Conservation (phyloP, 2,888 invertebrate species). For the Mythimna lalbum region DNA sequence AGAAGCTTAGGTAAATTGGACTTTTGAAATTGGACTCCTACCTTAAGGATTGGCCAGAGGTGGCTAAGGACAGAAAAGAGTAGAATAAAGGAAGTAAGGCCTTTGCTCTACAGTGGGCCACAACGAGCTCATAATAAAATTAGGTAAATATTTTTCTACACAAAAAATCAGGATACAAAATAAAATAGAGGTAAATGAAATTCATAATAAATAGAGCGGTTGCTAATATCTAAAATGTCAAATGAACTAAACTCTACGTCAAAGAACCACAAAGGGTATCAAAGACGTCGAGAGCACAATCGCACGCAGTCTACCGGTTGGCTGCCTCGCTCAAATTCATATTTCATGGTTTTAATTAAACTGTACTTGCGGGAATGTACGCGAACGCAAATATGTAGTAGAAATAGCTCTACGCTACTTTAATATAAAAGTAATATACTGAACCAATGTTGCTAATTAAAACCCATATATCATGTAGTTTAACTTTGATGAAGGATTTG, state of each 20-base stretch:
- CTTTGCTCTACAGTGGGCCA: too few relatives aligned
- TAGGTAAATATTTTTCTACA: background rate
- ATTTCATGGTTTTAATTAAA: constrained; percentile 62
- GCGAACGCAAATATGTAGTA: constrained; percentile 10
- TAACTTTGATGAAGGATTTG: constrained; percentile 19
- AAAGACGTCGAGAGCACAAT: constrained; percentile 7
- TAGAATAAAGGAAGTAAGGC: too few relatives aligned
- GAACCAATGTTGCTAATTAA: constrained; percentile 36
- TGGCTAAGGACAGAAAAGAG: too few relatives aligned
- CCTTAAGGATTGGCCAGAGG: too few relatives aligned
- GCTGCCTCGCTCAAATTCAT: constrained; percentile 38
- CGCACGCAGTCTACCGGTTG: constrained; percentile 7
- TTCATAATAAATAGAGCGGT: background rate
- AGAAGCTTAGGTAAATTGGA: background rate
- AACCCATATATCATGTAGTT: constrained; percentile 32
- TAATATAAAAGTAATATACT: constrained; percentile 24
- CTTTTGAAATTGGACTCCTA: too few relatives aligned
- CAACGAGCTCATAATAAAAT: too few relatives aligned
- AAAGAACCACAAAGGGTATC: constrained; percentile 14
- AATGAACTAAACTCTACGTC: constrained; percentile 21
- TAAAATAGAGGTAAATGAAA: background rate
- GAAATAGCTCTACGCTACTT: constrained; percentile 35
- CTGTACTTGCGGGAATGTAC: constrained; percentile 36
- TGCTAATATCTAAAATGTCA: background rate
- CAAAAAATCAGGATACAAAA: background rate